phyloP scores from a whole-genome alignment of 2,888 invertebrate genomes.

The Ommatoiulus sabulosus region DNA sequence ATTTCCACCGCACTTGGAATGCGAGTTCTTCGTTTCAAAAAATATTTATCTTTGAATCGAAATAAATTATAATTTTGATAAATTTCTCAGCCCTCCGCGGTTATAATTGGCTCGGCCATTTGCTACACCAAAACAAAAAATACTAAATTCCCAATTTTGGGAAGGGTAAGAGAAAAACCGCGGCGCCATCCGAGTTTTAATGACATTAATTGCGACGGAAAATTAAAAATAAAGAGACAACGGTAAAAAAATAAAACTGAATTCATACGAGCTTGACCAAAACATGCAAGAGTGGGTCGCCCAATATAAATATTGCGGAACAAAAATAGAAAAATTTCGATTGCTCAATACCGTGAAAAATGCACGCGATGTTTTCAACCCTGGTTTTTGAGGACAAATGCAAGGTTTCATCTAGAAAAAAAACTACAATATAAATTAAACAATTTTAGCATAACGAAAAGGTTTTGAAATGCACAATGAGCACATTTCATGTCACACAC shows the following conservation, averaged over 20 bases:
- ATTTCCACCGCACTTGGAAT: not conserved
- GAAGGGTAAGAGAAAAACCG: not conserved
- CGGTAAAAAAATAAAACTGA: not conserved
- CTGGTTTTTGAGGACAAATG: not conserved
- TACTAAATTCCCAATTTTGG: not conserved
- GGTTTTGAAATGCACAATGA: not conserved
- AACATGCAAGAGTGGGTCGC: not conserved
- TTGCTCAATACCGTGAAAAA: not conserved
- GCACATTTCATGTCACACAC: slow-evolving; percentile 2
- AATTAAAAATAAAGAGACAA: not conserved
- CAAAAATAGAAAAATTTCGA: not conserved
- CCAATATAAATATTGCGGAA: not conserved
- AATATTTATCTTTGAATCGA: not conserved
- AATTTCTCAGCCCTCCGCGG: not conserved
- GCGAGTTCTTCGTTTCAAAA: not conserved
- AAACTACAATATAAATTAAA: not conserved
- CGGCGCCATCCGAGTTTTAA: not conserved
- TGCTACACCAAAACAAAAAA: not conserved
- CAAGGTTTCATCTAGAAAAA: not conserved
- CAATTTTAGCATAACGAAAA: not conserved
- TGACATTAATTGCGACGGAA: not conserved
- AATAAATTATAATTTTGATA: slow-evolving; percentile 2
- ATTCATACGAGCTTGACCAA: not conserved
- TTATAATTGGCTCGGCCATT: not conserved
- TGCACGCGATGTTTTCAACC: not conserved